Conservation (phyloP, 2,888 invertebrate species). For the Euplexia lucipara region DNA sequence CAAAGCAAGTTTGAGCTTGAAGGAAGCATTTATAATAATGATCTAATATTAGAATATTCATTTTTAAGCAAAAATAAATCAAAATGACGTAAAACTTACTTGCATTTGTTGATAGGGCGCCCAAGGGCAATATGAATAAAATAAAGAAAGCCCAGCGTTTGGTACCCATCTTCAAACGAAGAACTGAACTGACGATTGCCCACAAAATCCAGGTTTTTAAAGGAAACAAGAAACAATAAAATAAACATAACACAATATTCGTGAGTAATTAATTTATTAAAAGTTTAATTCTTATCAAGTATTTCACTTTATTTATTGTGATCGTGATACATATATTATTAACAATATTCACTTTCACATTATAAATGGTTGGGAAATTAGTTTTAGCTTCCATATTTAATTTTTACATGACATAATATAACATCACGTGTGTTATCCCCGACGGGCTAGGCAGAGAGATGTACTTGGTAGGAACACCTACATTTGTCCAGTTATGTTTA, state of each 20-base stretch:
- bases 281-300: constrained; percentile 20
- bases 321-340: constrained; percentile 48
- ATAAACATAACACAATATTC: constrained; percentile 41
- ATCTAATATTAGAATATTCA: neutral
- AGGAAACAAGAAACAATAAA: constrained; percentile 59
- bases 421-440: neutral
- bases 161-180: constrained; percentile 55
- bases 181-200: constrained; percentile 47
- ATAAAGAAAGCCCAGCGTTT: constrained; percentile 50
- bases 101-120: constrained; percentile 32
- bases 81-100: constrained; percentile 31
- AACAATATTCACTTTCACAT: constrained; percentile 5
- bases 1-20: neutral
- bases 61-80: constrained; percentile 6
- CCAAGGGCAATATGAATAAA: constrained; percentile 56
- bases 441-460: too few species aligned
- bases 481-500: too few species aligned
- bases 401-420: neutral
- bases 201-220: constrained; percentile 48
- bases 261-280: constrained; percentile 54
- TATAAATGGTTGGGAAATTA: neutral
- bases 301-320: constrained; percentile 21
- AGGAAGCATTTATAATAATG: neutral
- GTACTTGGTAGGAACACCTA: too few species aligned
- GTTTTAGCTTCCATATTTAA: neutral